Base-by-base conservation (phyloP, 2,888 invertebrate species). In the Sinopyrophorus schimmeli region DNA sequence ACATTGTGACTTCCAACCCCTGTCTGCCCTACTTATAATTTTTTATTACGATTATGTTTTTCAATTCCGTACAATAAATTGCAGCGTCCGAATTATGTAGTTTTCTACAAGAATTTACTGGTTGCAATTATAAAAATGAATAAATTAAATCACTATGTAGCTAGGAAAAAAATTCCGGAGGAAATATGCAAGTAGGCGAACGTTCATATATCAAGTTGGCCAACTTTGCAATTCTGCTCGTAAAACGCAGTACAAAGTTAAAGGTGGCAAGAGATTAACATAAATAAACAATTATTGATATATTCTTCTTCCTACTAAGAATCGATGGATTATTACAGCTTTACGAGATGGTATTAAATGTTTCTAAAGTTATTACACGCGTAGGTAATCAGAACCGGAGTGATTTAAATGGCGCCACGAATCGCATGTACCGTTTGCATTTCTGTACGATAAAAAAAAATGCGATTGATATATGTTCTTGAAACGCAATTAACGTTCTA, bases 361-460 rank as follows among this genome's bases (percentile, higher is more conserved):
- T 21, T 28, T 28, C 39, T 28, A 40, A 40, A 40, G 30, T 40
- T 40, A 40, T 40, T 40, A 40, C 30, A 40, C 30, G 28, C 39
- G 39, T 40, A 40, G 39, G 39, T 40, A 40, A 40, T 40, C 39
- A 30, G 28, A 40, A 27, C 18, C 24, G 18, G 30, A 28, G 28
- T 40, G 39, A 40, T 40, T 40, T 40, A 40, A 40, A 30, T 27
- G 39, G 39, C 39, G 39, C 39, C 39, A 30, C 27, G 38, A 27
- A 38, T 27, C 30, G 39, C 39, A 40, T 20, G 27, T 26, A 30
- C 27, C 15, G 28, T 40, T 28, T 28, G 26, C 39, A 20, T 30
- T 14, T 40, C 28, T 20, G 30, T 40, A 21, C 39, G 39, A 28
- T n/a, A n/a, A n/a, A 18, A 15, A 40, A 40, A 40, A 40, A 28